These are phyloP conservation scores for Chrosomus eos DNA, from an alignment of 2,797 vertebrate species.

Conservation along the genomic window DNA sequence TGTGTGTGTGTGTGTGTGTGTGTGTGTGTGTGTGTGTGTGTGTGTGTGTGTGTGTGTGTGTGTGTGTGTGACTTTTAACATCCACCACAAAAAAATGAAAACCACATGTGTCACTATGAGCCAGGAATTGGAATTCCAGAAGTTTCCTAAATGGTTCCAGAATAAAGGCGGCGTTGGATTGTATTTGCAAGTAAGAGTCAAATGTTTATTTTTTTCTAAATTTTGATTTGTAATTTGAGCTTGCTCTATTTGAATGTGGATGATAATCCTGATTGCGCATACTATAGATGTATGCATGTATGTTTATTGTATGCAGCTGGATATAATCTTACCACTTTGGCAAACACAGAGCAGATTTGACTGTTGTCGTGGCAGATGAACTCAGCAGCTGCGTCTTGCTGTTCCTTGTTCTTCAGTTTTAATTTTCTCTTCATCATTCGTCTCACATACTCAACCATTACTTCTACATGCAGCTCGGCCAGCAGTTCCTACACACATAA, in stretches of 20 bases:
- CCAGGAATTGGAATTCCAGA: background rate
- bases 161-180: background rate
- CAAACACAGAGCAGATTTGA: constrained; percentile 77
- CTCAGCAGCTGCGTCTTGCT: constrained; percentile 78
- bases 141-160: background rate
- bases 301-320: constrained; percentile 50
- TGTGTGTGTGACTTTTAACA: no score
- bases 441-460: constrained; percentile 81
- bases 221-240: background rate
- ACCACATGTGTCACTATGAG: background rate
- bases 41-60: no score
- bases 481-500: constrained; percentile 74
- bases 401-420: constrained; percentile 70
- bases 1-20: no score
- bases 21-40: no score
- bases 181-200: background rate
- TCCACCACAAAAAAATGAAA: background rate
- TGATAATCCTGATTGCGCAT: background rate
- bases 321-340: constrained; percentile 36
- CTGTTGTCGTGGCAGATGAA: constrained; percentile 71
- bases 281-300: background rate
- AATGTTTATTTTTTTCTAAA: background rate
- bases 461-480: constrained; percentile 73
- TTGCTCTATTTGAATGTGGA: background rate
- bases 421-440: constrained; percentile 81